Percentiles rank a stretch among this genome's conserved stretches.
Conservation (phyloP, 2,797 vertebrate genomes). For the Rhincodon typus region DNA sequence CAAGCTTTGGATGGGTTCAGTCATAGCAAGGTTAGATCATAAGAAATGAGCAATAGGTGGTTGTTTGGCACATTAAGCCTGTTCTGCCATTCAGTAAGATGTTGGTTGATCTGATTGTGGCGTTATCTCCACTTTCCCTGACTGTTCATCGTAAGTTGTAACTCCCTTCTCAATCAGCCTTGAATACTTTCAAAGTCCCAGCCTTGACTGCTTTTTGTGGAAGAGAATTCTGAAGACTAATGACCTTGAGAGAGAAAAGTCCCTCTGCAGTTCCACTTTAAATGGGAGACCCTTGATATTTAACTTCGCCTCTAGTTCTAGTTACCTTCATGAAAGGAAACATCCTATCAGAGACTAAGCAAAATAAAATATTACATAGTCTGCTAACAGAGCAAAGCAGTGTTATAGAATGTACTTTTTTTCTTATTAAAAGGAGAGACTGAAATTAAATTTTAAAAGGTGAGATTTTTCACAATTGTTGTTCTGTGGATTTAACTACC, state of each 20-base stretch:
- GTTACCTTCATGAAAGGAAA: neutral
- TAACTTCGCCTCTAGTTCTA: neutral
- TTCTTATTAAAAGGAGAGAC: neutral
- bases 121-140: no score
- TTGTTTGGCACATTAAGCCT: no score
- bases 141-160: no score
- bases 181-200: neutral
- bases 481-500: neutral
- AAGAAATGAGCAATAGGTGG: no score
- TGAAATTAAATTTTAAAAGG: neutral
- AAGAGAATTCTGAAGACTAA: neutral
- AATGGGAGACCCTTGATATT: neutral
- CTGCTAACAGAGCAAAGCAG: neutral
- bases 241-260: neutral
- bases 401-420: neutral
- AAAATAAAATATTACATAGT: neutral
- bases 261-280: neutral
- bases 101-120: no score
- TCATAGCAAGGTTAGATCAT: no score
- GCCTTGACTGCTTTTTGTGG: neutral
- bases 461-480: neutral
- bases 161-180: neutral
- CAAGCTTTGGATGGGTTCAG: neutral
- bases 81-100: no score
- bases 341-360: neutral